Conservation (phyloP, 2,888 invertebrate genomes). For the Xanthia togata region DNA sequence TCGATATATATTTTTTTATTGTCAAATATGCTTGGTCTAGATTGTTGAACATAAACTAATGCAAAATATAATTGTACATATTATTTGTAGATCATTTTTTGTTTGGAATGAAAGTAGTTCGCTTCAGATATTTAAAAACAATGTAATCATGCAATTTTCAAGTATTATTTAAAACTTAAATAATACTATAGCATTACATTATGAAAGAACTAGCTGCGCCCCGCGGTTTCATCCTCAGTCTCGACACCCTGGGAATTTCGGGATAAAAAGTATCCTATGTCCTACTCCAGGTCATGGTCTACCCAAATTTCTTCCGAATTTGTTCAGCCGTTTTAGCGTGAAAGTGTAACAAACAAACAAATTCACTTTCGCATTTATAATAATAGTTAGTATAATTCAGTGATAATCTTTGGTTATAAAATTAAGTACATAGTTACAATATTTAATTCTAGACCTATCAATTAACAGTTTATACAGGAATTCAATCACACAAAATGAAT, state of each 20-base stretch:
- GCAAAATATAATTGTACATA: background rate
- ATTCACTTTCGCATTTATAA: too few relatives aligned
- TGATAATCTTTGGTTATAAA: conserved; percentile 50
- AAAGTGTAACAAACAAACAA: too few relatives aligned
- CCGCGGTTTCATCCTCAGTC: too few relatives aligned
- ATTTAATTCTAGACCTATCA: conserved; percentile 42
- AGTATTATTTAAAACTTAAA: too few relatives aligned
- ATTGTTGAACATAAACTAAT: conserved; percentile 4
- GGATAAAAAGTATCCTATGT: too few relatives aligned
- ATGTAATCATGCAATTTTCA: too few relatives aligned
- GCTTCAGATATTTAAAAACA: background rate
- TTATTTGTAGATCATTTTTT: background rate
- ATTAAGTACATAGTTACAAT: conserved; percentile 45
- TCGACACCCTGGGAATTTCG: too few relatives aligned
- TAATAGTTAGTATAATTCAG: background rate
- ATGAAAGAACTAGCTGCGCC: conserved; percentile 9
- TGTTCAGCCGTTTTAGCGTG: too few relatives aligned
- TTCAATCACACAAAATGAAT: conserved; percentile 54
- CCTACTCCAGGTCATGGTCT: too few relatives aligned
- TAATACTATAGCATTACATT: background rate
- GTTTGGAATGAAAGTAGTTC: conserved; percentile 3
- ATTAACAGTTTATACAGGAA: conserved; percentile 37
- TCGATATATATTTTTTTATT: conserved; percentile 37
- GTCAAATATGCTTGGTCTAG: conserved; percentile 39
- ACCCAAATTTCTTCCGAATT: too few relatives aligned